These are phyloP conservation scores for Lateolabrax maculatus DNA, from an alignment of 2,797 vertebrate genomes.

Conservation along the genomic window DNA sequence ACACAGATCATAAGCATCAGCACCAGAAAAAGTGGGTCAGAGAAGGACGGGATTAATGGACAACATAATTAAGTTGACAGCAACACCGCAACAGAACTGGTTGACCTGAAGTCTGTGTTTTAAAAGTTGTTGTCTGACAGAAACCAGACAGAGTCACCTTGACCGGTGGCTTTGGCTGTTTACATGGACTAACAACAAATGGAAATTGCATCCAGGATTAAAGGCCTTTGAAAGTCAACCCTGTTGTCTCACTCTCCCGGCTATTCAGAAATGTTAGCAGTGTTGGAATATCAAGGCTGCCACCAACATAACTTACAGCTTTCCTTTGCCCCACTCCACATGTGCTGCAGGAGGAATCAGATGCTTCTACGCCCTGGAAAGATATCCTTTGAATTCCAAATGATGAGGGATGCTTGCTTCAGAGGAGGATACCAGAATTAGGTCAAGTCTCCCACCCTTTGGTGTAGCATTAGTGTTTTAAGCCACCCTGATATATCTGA, in stretches of 20 bases:
- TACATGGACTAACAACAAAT: constrained; percentile 22
- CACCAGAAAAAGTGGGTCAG: constrained; percentile 27
- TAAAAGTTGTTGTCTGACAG: constrained; percentile 23
- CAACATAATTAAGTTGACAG: constrained; percentile 28
- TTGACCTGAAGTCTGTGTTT: constrained; percentile 29
- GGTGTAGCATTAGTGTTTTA: constrained; percentile 66
- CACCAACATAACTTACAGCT: neutral
- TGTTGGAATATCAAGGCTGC: neutral
- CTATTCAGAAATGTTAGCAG: constrained; percentile 12
- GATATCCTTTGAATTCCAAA: constrained; percentile 69
- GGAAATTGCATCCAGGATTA: constrained; percentile 20
- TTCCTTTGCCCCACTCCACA: constrained; percentile 12
- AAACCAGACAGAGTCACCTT: constrained; percentile 39
- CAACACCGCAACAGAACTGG: neutral
- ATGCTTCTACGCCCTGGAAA: constrained; percentile 49
- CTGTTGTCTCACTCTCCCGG: neutral
- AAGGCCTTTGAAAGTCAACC: constrained; percentile 18
- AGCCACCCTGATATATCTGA: constrained; percentile 64
- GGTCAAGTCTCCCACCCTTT: constrained; percentile 76
- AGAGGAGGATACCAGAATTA: constrained; percentile 70
- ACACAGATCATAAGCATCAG: neutral
- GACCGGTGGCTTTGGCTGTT: constrained; percentile 20
- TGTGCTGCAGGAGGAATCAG: constrained; percentile 43
- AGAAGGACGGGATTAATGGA: constrained; percentile 35
- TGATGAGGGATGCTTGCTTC: constrained; percentile 57